These are phyloP conservation scores for Notiomystis cincta DNA, from an alignment of 2,113 vertebrate species.

Conservation along the genomic window DNA sequence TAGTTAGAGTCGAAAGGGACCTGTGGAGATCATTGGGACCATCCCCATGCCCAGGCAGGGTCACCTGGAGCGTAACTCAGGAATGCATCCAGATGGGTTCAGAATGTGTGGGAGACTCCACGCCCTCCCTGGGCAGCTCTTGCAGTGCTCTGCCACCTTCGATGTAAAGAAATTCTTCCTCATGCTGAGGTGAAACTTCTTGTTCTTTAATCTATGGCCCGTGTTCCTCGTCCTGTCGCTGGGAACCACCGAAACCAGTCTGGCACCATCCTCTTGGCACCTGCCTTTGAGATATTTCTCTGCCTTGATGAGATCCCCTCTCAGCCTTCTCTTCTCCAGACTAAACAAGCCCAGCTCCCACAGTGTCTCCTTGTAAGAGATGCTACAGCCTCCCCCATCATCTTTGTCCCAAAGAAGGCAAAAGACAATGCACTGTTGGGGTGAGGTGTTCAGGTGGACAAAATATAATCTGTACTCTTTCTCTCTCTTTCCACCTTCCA, in stretches of 20 bases:
- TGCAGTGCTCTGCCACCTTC: background rate
- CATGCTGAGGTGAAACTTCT: background rate
- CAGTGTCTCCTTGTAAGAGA: background rate
- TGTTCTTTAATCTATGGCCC: background rate
- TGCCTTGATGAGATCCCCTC: no score
- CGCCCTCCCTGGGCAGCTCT: accelerated
- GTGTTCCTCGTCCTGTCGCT: accelerated
- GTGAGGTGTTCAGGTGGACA: background rate
- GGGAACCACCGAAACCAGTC: accelerated
- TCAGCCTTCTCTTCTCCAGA: background rate
- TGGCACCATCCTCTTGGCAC: background rate
- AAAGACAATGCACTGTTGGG: no score
- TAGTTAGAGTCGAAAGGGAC: background rate
- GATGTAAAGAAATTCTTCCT: background rate
- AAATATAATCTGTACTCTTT: background rate
- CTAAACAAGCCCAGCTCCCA: accelerated
- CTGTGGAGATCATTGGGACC: background rate
- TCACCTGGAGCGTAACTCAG: background rate
- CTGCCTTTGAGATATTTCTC: no score
- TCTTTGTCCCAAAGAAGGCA: background rate
- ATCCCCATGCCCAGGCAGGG: background rate
- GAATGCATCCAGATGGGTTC: accelerated
- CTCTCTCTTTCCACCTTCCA: background rate
- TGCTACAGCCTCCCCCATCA: accelerated
- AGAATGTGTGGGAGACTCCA: background rate